Conservation (phyloP, 2,888 invertebrate species). For the Protonemura montana region DNA sequence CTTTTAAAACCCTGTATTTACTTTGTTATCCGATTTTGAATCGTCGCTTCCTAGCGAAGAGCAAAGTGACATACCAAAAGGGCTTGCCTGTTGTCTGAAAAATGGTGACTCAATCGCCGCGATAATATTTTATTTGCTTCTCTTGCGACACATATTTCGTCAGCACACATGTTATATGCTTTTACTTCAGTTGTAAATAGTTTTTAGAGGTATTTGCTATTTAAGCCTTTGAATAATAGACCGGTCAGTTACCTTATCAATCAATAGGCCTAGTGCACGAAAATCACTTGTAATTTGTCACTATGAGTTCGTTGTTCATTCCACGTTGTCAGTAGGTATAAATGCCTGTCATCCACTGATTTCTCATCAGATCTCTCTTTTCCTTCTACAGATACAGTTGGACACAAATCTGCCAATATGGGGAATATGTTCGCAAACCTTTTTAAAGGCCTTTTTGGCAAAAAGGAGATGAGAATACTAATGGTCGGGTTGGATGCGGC, state of each 20-base stretch:
- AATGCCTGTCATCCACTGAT: not conserved
- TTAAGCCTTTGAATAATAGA: not conserved
- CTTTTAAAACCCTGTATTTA: not conserved
- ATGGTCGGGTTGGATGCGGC: constrained; percentile 99
- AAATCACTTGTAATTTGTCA: not conserved
- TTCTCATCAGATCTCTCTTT: constrained; percentile 19
- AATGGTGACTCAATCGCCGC: constrained; percentile 1
- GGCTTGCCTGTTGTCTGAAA: constrained; percentile 28
- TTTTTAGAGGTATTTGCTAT: not conserved
- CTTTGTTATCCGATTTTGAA: not conserved
- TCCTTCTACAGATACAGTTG: constrained; percentile 42
- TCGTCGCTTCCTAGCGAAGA: not conserved
- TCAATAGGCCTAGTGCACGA: constrained; percentile 38
- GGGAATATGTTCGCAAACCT: constrained; percentile 97
- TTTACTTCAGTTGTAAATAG: not conserved
- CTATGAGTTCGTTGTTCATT: not conserved
- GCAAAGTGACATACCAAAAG: constrained; percentile 38
- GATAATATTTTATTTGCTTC: not conserved
- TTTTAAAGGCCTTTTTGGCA: constrained; percentile 99
- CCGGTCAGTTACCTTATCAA: constrained; percentile 38
- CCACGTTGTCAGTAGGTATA: constrained; percentile 16
- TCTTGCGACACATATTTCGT: not conserved
- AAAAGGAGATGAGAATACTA: constrained; percentile 99
- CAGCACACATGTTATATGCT: not conserved
- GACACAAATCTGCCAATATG: constrained; percentile 71